Base-by-base conservation (phyloP, 2,888 invertebrate genomes). In the Chydorus sphaericus region DNA sequence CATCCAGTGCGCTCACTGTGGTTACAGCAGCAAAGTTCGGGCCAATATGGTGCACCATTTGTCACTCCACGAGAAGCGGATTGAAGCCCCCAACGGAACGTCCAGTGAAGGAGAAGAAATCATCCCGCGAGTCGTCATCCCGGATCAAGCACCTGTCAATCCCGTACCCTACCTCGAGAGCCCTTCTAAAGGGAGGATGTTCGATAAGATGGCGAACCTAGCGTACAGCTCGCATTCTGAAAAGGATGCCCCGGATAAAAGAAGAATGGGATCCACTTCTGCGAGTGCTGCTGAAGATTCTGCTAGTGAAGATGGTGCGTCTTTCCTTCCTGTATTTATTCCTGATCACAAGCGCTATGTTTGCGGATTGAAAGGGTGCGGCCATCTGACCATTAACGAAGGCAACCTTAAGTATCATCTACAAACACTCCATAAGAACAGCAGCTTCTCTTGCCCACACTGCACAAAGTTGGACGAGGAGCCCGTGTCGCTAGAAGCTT, bases 171-270 rank as follows among this genome's bases (percentile, higher is more conserved):
- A 82, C 65, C 71, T 86, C 36, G 82, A 83, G 14, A 51, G 23
- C 5, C 29, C 29, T 61, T 79, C 80, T 38, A 82, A 81, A 61
- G 85, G 86, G 65, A 79, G 77, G 61, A 84, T 86, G 76, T 88
- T 87, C 65, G 87, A 88, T 67, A 84, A 82, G 67, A 88, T 88
- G 88, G 76, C 81, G 0, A 88, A 88, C 67, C 73, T 86, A 18
- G 86, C 88, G 0, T 80, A 82, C n/a, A 84, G 82, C 61, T 84
- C 80, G 18, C 66, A 66, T 54, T 61, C 62, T 38, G 59, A 58
- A 18, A 62, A 63, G 37, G 61, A 58, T 48, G 58, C 59, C 37
- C 60, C 56, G 7, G 58, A 58, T 29, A 59, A 60, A 30, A 56
- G 50, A 20, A 60, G 63, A 1, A 59, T 60, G n/a, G 60, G 44